Base-by-base conservation (phyloP, 2,888 invertebrate genomes). In the Villa cingulata region DNA sequence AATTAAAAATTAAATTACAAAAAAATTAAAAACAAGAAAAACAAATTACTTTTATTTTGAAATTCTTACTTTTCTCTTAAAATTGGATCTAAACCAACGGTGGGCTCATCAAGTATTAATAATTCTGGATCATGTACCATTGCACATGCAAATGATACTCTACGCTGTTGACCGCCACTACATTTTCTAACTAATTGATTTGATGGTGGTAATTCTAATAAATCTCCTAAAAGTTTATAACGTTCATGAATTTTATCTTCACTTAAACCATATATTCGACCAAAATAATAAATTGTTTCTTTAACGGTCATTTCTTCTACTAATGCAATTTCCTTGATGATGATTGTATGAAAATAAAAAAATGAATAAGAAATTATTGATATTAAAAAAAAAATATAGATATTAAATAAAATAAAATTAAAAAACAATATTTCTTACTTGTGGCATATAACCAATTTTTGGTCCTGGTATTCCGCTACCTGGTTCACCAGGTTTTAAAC, bases 1-100 rank as follows among this genome's bases (percentile, higher is more conserved):
- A 71, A 64, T 49, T 23, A 17, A 17, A 27, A 4, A 29, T 40
- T 10, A 18, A 39, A 20, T 36, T 29, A 27, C n/a, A n/a, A n/a
- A n/a, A 7, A 34, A 18, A 34, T 14, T 29, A 48, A 29, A 29
- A 37, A 37, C 10, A 36, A 38, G 40, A 39, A 36, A 2, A 37
- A 15, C 19, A 39, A 32, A 17, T 12, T 19, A 3, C n/a, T 6
- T 18, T 16, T n/a, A 59, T 52, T 23, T 15, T 16, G 17, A 15
- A 15, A 15, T 10, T 43, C 72, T 70, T 64, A 83, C 87, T 80
- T 80, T 66, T 86, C 84, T 64, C 89, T 75, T 46, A 94, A 70
- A 53, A 92, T 76, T 1, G 92, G 92, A 71, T 94, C 94, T 49
- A 94, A 74, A 0, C 92, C 94, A n/a, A 91, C 92, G 0, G 92